phyloP scores from a whole-genome alignment of 2,888 invertebrate genomes.

The Cryptophagus acutangulus region DNA sequence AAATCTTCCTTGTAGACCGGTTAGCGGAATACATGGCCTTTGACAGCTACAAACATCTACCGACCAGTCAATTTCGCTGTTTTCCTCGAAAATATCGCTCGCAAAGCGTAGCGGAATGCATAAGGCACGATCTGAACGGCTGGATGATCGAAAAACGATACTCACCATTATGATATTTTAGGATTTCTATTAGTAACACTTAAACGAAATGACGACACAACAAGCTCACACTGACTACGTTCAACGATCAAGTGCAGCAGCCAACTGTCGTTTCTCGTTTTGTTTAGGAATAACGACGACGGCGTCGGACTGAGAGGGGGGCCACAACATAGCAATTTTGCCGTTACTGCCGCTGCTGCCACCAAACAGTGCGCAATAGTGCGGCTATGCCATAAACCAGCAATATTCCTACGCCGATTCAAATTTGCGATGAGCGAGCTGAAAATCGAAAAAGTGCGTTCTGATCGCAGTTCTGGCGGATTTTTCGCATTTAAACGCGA shows the following conservation, averaged over 20 bases:
- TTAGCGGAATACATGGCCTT: conserved; percentile 33
- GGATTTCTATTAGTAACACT: conserved; percentile 39
- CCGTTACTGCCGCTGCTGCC: conserved; percentile 40
- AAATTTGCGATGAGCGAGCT: too few relatives aligned
- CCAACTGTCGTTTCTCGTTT: conserved; percentile 47
- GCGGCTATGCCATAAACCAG: conserved; percentile 49
- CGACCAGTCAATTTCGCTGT: conserved; percentile 13
- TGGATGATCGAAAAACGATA: conserved; percentile 34
- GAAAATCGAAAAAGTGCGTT: too few relatives aligned
- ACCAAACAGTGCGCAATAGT: conserved; percentile 48
- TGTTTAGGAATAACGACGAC: conserved; percentile 42
- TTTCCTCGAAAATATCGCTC: conserved; percentile 25
- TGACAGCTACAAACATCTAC: conserved; percentile 37
- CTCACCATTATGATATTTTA: conserved; percentile 49
- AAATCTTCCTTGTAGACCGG: conserved; percentile 40
- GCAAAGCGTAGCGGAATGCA: conserved; percentile 7
- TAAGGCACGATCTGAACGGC: conserved; percentile 10
- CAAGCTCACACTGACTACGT: conserved; percentile 30
- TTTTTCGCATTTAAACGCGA: too few relatives aligned
- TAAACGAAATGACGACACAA: conserved; percentile 37
- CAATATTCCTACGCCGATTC: conserved; percentile 49
- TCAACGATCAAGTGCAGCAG: conserved; percentile 41
- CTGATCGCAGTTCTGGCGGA: too few relatives aligned
- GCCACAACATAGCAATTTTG: too few relatives aligned
- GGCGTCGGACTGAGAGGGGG: conserved; percentile 24